Evolutionary conservation across 2,113 vertebrate species (phyloP).

Genomic region (Vidua chalybeata): DNA sequence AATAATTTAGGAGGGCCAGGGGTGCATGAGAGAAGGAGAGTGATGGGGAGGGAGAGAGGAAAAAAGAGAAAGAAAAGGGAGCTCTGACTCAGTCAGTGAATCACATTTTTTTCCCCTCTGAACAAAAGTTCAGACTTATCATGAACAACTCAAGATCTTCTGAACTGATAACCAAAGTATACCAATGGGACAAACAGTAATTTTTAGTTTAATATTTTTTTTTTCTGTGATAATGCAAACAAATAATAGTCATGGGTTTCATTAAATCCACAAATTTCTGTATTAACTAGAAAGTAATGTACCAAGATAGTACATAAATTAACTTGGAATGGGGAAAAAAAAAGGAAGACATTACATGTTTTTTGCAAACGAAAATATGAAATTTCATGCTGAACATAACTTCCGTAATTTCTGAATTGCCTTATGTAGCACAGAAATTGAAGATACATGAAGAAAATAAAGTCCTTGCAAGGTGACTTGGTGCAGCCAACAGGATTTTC

Average conservation of each 20-base stretch:
- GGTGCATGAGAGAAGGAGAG: background rate
- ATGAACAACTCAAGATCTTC: slow-evolving; percentile 35
- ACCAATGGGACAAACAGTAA: background rate
- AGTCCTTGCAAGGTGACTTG: background rate
- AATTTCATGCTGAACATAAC: background rate
- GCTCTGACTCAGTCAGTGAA: slow-evolving; percentile 60
- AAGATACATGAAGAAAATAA: background rate
- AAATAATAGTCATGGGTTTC: background rate
- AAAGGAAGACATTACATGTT: background rate
- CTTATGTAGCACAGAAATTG: background rate
- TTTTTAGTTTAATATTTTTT: background rate
- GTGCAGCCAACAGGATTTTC: background rate
- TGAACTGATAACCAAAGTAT: slow-evolving; percentile 40
- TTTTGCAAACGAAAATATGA: background rate
- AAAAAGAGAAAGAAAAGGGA: slow-evolving; percentile 7
- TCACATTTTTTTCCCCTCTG: background rate
- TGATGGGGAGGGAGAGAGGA: background rate
- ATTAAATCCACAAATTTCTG: background rate
- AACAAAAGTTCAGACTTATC: slow-evolving; percentile 42
- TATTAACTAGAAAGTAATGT: background rate
- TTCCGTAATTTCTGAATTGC: background rate
- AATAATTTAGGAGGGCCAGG: slow-evolving; percentile 10
- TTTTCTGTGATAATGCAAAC: background rate
- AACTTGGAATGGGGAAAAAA: background rate
- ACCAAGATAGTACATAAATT: background rate